Base-by-base conservation (phyloP, 2,888 invertebrate genomes). In the Chalcis sispes region DNA sequence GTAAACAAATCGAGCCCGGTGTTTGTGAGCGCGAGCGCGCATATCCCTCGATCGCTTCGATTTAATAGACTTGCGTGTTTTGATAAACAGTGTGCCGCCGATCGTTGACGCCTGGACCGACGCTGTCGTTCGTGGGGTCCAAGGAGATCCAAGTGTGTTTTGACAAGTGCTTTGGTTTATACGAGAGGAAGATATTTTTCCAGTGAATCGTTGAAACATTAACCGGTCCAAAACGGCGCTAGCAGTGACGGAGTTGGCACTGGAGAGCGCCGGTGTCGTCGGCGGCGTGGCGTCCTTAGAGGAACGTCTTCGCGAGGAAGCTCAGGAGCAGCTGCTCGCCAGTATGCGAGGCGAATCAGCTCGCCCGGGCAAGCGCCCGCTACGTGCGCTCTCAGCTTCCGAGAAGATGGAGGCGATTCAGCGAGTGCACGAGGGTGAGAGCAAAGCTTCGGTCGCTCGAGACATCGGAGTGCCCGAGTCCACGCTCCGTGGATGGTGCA, bases 381-480 rank as follows among this genome's bases (percentile, higher is more conserved):
- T 95, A 89, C 92, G 95, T 79, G 93, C 94, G 82, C 90, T 95
- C 81, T 94, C 94, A 78, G 93, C 94, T 61, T 88, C 93, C 79
- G 95, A 95, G 87, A 96, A 96, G 89, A 92, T 96, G 82, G 93
- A 94, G 84, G 95, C 95, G 46, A 94, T 96, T 81, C 92, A 94
- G 83, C 90, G 95, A 80, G 95, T 96, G 56, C 95, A 95, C 90
- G 94, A 94, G 87, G 95, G 95, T 66, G 95, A 95, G 88, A 95
- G 95, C 72, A 95, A 96, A 85, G 95, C 96, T 1, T 95, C 95
- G 0, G 95, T 96, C 1, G 95, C 95, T 1, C 91, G 95, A 2
- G 95, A 95, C 87, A 95, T 95, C 85, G 95, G 95, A 42, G 95
- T 96, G 20, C 95, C 96, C 0, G 96, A 96, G 88, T 95, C 95